These are phyloP conservation scores for Yasuhikotakia modesta DNA, from an alignment of 2,797 vertebrate species.

Conservation along the genomic window DNA sequence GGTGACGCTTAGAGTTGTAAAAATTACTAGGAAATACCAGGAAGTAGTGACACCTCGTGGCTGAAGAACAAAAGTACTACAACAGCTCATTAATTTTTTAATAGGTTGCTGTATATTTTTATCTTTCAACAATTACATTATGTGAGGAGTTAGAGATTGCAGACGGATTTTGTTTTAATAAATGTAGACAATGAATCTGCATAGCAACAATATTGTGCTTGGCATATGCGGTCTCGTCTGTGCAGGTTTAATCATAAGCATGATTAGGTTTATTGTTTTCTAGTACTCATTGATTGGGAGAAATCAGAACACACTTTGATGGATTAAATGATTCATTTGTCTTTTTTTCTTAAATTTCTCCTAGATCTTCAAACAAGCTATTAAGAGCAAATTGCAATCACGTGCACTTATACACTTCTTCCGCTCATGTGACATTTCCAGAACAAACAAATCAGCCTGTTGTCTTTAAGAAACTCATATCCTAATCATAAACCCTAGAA, in stretches of 20 bases:
- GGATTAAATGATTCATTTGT: not conserved
- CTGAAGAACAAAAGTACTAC: conserved; percentile 22
- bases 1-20: not conserved
- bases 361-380: no score
- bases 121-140: not conserved
- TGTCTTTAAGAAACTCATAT: conserved; percentile 31
- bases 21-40: conserved; percentile 24
- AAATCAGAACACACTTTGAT: not conserved
- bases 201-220: no score
- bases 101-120: not conserved
- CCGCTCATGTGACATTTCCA: no score
- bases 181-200: no score
- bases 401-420: no score
- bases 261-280: no score
- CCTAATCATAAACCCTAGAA: conserved; percentile 15
- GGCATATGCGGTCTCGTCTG: no score
- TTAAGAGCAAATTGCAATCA: no score
- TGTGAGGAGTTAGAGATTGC: not conserved
- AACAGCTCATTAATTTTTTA: not conserved
- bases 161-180: no score
- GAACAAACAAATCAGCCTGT: conserved; percentile 45
- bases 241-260: no score
- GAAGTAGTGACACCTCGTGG: conserved; percentile 60
- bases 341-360: no score
- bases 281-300: not conserved